Conservation (phyloP, 2,797 vertebrate species). For the Sternotherus odoratus region DNA sequence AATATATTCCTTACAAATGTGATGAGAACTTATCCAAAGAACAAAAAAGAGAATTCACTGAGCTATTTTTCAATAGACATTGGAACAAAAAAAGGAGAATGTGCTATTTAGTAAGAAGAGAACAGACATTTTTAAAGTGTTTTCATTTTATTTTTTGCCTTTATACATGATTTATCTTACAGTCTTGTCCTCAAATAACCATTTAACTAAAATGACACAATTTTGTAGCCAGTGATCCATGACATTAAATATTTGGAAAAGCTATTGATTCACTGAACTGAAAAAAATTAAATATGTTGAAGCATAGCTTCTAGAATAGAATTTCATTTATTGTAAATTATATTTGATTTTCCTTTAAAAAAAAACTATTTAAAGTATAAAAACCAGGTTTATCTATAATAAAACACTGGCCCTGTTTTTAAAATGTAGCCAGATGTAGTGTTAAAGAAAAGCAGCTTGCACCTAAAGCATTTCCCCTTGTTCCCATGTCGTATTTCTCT, state of each 20-base stretch:
- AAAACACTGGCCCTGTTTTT: background rate
- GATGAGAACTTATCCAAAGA: background rate
- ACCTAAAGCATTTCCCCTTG: slow-evolving; percentile 26
- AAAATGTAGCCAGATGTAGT: background rate
- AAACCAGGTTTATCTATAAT: background rate
- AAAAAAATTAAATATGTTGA: slow-evolving; percentile 60
- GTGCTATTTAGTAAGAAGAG: background rate
- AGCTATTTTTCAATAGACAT: background rate
- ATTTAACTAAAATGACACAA: slow-evolving; percentile 64
- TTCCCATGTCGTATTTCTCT: slow-evolving; percentile 63
- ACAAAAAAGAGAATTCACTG: background rate
- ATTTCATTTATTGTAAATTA: slow-evolving; percentile 25
- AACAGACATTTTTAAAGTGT: background rate
- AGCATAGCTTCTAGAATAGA: slow-evolving; percentile 53
- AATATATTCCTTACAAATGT: background rate
- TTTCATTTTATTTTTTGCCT: slow-evolving; percentile 32
- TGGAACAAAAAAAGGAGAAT: background rate
- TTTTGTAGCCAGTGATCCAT: slow-evolving; percentile 66
- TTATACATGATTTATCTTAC: slow-evolving; percentile 12
- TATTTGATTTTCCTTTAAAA: slow-evolving; percentile 36
- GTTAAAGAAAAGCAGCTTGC: background rate
- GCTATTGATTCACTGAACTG: slow-evolving; percentile 66
- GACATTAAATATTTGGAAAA: slow-evolving; percentile 68
- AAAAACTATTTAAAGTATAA: background rate
- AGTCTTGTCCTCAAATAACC: slow-evolving; percentile 55